Conservation (phyloP, 1,140 invertebrate species). For the Temnothorax nylanderi region DNA sequence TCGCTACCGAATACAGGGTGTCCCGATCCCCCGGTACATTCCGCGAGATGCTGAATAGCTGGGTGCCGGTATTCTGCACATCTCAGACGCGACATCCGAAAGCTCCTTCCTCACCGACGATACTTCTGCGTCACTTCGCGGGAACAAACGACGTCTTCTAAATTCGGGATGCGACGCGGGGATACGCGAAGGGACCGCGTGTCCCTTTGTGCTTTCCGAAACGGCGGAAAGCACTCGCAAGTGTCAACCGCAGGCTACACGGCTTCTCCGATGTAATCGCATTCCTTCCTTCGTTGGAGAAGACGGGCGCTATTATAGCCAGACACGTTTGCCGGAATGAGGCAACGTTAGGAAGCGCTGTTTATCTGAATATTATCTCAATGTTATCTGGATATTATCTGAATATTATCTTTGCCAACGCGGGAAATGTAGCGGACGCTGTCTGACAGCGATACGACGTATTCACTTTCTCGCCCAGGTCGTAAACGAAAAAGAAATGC, state of each 20-base stretch:
- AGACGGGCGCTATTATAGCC: neutral
- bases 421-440: no score
- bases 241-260: neutral
- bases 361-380: neutral
- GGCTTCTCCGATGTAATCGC: neutral
- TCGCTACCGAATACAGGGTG: conserved; percentile 6
- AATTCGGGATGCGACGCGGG: neutral
- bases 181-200: neutral
- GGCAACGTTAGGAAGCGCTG: neutral
- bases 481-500: conserved; percentile 13
- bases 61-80: conserved; percentile 31
- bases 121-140: conserved; percentile 24
- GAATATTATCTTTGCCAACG: no score
- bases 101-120: neutral
- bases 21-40: conserved; percentile 12
- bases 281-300: neutral
- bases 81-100: conserved; percentile 25
- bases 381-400: no score
- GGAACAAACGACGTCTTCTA: conserved; percentile 41
- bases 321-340: neutral
- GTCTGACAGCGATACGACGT: neutral
- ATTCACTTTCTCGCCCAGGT: neutral
- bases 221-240: neutral
- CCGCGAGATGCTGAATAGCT: conserved; percentile 49
- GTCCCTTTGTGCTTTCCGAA: neutral